Base-by-base conservation (phyloP, 2,888 invertebrate genomes). In the Caradrina kadenii region DNA sequence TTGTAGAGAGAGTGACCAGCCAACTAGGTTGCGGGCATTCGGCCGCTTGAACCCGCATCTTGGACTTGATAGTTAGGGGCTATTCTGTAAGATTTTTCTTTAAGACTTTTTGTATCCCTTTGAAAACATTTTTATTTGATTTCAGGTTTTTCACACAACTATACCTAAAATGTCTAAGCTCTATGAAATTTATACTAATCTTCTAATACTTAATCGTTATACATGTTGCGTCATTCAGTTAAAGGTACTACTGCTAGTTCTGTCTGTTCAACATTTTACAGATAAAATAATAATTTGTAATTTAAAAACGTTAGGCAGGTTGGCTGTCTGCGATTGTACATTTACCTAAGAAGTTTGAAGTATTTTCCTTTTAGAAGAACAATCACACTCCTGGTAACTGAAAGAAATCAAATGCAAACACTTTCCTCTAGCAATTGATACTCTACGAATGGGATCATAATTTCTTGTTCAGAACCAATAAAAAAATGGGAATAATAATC, bases 11-110 rank as follows among this genome's bases (percentile, higher is more conserved):
- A 71, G 76, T 70, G 58, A 59, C 80, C 77, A 82, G 93, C 93
- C 93, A 93, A 93, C 84, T 93, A 91, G 93, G 93, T 93, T 92
- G 92, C 91, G 90, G 89, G 87, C 90, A 88, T 82, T 86, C 89
- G 88, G 88, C 80, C 89, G 78, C 70, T 79, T 76, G 77, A 81
- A 77, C 71, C 71, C 82, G 83, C 70, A 77, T 83, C 87, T 89
- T 88, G 87, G 89, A 87, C 90, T 90, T 87, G 87, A 87, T 87
- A 79, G 82, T 69, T 63, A 69, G 83, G 81, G 76, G 80, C 50
- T 85, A 87, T 82, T 82, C 79, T 64, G 59, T 45, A 6, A 15
- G 17, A 1, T 17, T 45, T 45, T 45, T 15, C 17, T 45, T 17
- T 17, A 4, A 45, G 17, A 11, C 4, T 45, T 45, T 45, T 15